A percentile compares a stretch with the other conserved stretches of the same genome.
Evolutionary conservation across 2,113 vertebrate genomes (phyloP).

Genomic region (Podarcis muralis): DNA sequence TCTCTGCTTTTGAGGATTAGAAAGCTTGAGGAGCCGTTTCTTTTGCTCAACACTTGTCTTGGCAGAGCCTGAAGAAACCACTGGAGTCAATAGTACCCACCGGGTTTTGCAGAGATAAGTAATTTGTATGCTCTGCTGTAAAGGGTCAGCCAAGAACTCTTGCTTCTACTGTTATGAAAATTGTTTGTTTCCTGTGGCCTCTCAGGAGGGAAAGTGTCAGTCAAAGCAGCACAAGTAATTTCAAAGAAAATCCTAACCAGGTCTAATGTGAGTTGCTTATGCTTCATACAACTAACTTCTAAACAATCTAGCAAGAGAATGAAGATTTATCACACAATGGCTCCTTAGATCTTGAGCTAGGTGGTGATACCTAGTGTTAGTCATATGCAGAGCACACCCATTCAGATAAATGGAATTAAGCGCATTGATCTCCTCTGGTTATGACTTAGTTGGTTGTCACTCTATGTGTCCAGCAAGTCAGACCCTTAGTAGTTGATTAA

Average conservation of each 20-base stretch:
- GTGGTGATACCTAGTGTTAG: too few species aligned
- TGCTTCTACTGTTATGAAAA: constrained; percentile 45
- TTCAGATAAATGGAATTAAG: too few species aligned
- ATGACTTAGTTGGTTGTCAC: too few species aligned
- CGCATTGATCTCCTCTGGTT: too few species aligned
- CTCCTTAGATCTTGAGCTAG: background rate
- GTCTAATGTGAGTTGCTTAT: constrained; percentile 32
- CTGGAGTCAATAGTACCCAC: constrained; percentile 18
- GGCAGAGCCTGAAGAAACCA: background rate
- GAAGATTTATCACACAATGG: constrained; percentile 14
- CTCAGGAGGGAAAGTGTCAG: constrained; percentile 37
- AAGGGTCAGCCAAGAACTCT: constrained; percentile 31
- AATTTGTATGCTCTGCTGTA: constrained; percentile 9
- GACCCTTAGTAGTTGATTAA: background rate
- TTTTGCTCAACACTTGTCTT: constrained; percentile 19
- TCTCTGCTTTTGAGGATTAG: background rate
- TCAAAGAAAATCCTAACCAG: constrained; percentile 41
- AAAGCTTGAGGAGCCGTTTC: background rate
- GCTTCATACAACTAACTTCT: constrained; percentile 1
- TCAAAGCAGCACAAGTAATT: constrained; percentile 32
- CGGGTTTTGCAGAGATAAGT: constrained; percentile 29
- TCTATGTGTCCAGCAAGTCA: background rate
- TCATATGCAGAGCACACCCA: too few species aligned
- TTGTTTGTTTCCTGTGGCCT: constrained; percentile 55
- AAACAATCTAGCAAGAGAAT: constrained; percentile 17